Percentiles rank a stretch among this genome's conserved stretches.
Conservation (phyloP, 1,140 invertebrate species). For the Drosophila triauraria region DNA sequence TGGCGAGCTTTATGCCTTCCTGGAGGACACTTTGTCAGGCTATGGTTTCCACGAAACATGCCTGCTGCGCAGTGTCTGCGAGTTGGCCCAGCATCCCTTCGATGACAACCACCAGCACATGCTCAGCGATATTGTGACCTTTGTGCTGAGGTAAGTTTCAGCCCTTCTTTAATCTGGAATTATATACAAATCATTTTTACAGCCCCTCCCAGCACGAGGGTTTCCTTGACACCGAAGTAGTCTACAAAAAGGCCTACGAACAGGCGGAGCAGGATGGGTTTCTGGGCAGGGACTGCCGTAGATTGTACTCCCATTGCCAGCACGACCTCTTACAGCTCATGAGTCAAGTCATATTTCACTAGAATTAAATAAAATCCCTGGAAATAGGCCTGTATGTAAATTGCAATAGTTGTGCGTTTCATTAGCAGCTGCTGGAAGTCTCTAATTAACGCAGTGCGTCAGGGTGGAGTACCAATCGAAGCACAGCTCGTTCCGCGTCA, state of each 20-base stretch:
- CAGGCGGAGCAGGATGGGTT: slow-evolving; percentile 71
- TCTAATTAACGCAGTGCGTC: slow-evolving; percentile 54
- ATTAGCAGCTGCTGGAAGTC: slow-evolving; percentile 58
- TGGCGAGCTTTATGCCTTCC: slow-evolving; percentile 68
- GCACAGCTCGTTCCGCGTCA: slow-evolving; percentile 20
- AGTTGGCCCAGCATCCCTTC: slow-evolving; percentile 78
- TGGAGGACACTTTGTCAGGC: slow-evolving; percentile 56
- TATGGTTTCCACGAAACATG: slow-evolving; percentile 78
- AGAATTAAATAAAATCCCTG: slow-evolving; percentile 18
- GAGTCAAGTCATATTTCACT: slow-evolving; percentile 55
- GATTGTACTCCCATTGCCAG: slow-evolving; percentile 64
- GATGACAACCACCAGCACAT: slow-evolving; percentile 66
- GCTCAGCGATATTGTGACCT: slow-evolving; percentile 69
- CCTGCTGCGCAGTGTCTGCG: slow-evolving; percentile 72
- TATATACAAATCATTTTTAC: not conserved
- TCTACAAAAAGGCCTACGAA: slow-evolving; percentile 67
- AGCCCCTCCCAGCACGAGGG: slow-evolving; percentile 77
- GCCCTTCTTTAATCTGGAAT: not conserved
- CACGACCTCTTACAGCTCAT: slow-evolving; percentile 54
- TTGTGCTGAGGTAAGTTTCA: slow-evolving; percentile 70
- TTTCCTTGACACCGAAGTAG: slow-evolving; percentile 59
- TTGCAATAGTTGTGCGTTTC: slow-evolving; percentile 45
- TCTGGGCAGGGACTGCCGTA: slow-evolving; percentile 59
- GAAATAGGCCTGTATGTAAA: slow-evolving; percentile 25
- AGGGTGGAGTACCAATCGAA: too few relatives aligned